Evolutionary conservation across 2,797 vertebrate species (phyloP).

Genomic region (Cirrhinus mrigala): DNA sequence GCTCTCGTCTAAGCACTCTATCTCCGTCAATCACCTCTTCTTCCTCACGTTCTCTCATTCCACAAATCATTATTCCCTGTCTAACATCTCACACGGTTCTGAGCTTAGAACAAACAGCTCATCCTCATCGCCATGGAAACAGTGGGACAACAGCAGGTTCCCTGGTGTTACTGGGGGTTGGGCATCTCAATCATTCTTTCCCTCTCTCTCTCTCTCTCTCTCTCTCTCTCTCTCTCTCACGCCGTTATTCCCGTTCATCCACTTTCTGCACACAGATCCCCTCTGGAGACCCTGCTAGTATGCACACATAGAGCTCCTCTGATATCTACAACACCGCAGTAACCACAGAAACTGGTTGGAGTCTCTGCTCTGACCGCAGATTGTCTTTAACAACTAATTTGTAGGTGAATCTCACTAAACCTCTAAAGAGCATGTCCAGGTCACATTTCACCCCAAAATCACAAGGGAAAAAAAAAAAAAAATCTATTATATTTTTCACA

Average conservation of each 20-base stretch:
- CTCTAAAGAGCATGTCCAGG: not conserved
- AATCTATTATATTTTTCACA: not conserved
- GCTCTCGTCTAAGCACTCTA: not conserved
- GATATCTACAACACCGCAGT: not conserved
- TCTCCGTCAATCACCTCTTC: slow-evolving; percentile 2
- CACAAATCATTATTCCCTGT: slow-evolving; percentile 24
- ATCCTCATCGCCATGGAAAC: slow-evolving; percentile 89
- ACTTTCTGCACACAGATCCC: slow-evolving; percentile 23
- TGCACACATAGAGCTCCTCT: slow-evolving; percentile 18
- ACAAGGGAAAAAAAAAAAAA: not conserved
- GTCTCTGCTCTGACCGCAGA: not conserved
- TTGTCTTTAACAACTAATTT: not conserved
- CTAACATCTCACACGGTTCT: slow-evolving; percentile 67
- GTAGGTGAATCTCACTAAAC: not conserved
- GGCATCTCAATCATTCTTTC: slow-evolving; percentile 68
- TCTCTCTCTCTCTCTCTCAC: slow-evolving; percentile 60
- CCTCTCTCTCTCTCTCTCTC: slow-evolving; percentile 6
- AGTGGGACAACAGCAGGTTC: slow-evolving; percentile 84
- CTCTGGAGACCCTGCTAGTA: slow-evolving; percentile 38
- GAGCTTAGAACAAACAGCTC: slow-evolving; percentile 74
- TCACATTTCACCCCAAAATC: not conserved
- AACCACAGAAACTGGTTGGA: slow-evolving; percentile 9
- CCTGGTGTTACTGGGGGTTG: slow-evolving; percentile 69
- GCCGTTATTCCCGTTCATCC: slow-evolving; percentile 47
- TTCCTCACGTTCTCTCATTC: slow-evolving; percentile 11